Percentiles rank a stretch among this genome's conserved stretches.
Conservation (phyloP, 2,888 invertebrate species). For the Ophioninae sp. region DNA sequence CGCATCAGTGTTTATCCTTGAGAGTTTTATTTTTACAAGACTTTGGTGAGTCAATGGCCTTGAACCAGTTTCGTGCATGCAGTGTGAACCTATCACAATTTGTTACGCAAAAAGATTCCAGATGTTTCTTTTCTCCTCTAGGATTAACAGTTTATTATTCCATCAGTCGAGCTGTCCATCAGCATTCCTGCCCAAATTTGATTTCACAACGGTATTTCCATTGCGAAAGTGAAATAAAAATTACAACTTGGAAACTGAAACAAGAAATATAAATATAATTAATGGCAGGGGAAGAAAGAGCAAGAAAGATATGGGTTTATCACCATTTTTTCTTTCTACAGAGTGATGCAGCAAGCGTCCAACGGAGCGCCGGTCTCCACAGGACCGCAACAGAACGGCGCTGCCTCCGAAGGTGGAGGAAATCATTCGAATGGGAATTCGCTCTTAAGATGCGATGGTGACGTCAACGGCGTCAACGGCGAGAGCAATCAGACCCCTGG, state of each 20-base stretch:
- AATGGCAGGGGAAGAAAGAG: neutral
- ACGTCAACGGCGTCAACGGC: constrained; percentile 81
- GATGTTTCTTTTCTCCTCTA: neutral
- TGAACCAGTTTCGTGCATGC: constrained; percentile 4
- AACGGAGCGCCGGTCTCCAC: constrained; percentile 83
- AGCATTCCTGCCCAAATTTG: neutral
- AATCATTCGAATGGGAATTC: constrained; percentile 83
- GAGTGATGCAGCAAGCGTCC: constrained; percentile 78
- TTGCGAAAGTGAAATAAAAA: neutral
- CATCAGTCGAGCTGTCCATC: neutral
- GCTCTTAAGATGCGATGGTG: constrained; percentile 70
- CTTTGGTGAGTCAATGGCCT: constrained; percentile 4
- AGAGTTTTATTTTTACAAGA: neutral
- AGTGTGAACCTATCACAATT: neutral
- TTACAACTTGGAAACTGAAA: neutral
- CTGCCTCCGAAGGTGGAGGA: constrained; percentile 79
- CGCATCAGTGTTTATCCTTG: neutral
- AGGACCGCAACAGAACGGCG: constrained; percentile 83
- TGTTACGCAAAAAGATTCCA: neutral
- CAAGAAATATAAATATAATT: neutral
- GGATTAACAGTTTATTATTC: neutral
- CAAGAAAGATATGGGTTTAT: neutral
- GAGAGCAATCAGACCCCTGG: constrained; percentile 82
- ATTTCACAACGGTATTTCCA: neutral
- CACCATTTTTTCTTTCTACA: constrained; percentile 59